Evolutionary conservation across 92 coral and sea anemone species (phyloP).

Genomic region (Micromussa lordhowensis): DNA sequence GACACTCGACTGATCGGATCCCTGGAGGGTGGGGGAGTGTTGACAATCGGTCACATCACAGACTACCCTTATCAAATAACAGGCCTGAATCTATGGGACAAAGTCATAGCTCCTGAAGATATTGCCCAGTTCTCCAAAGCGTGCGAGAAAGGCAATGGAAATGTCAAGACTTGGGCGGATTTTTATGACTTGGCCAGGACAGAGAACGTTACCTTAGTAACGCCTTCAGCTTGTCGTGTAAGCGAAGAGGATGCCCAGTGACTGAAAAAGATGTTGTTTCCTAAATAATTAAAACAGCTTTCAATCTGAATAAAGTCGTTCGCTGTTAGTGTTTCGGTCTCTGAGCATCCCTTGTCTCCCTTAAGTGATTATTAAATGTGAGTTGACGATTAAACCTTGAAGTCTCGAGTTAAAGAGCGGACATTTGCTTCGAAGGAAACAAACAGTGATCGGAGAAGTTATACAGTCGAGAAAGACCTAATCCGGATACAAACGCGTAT

Average conservation of each 20-base stretch:
- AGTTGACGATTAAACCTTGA: neutral
- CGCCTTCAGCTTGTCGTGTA: slow-evolving; percentile 3
- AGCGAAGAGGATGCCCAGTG: neutral
- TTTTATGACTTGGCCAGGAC: neutral
- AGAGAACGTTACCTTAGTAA: neutral
- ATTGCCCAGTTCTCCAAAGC: neutral
- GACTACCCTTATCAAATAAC: slow-evolving; percentile 4
- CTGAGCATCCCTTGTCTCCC: neutral
- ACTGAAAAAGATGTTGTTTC: neutral
- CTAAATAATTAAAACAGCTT: neutral
- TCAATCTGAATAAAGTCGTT: neutral
- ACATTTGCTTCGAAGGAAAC: neutral
- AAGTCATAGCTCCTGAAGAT: slow-evolving; percentile 7
- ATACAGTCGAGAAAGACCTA: neutral
- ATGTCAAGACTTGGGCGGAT: slow-evolving; percentile 14
- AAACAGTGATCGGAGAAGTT: neutral
- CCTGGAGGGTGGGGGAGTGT: neutral
- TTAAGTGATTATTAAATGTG: neutral
- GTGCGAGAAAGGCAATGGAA: slow-evolving; percentile 12
- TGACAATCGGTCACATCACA: neutral
- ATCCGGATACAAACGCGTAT: neutral
- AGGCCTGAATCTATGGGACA: slow-evolving; percentile 14
- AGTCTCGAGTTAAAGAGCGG: neutral
- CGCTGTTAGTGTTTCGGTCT: neutral
- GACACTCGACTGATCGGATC: neutral